These are phyloP conservation scores for Thunnus maccoyii DNA, from an alignment of 2,113 vertebrate species.

Conservation along the genomic window DNA sequence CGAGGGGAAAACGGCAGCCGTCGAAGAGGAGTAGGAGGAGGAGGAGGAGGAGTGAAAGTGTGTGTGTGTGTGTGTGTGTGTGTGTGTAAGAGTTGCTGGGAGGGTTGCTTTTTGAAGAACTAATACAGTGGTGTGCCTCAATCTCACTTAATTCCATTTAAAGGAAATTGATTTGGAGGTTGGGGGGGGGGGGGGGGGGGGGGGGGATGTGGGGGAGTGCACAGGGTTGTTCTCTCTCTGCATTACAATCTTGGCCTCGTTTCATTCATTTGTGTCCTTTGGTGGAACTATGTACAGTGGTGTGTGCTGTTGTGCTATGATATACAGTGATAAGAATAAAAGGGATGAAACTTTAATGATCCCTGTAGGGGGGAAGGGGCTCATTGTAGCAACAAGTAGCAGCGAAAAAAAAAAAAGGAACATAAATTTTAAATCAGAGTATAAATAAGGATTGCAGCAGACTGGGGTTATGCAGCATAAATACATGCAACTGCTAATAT, in stretches of 20 bases:
- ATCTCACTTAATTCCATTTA: constrained; percentile 87
- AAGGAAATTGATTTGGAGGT: constrained; percentile 85
- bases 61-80: constrained; percentile 39
- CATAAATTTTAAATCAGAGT: constrained; percentile 55
- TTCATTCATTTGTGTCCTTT: constrained; percentile 30
- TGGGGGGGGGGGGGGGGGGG: constrained; percentile 19
- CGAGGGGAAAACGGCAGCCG: constrained; percentile 63
- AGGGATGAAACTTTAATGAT: constrained; percentile 41
- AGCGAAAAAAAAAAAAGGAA: not conserved
- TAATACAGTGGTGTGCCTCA: constrained; percentile 82
- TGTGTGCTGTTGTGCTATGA: constrained; percentile 11
- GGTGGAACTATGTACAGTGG: not conserved
- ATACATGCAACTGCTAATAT: constrained; percentile 9
- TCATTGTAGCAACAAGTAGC: constrained; percentile 50
- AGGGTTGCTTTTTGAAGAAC: constrained; percentile 78
- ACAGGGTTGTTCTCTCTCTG: constrained; percentile 1
- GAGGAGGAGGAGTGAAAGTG: constrained; percentile 1
- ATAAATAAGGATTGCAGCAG: constrained; percentile 29
- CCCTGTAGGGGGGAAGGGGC: not conserved
- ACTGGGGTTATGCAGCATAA: constrained; percentile 13
- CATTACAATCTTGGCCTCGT: constrained; percentile 29
- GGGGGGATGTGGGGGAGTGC: not conserved
- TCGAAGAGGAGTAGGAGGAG: constrained; percentile 31
- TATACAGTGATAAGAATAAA: constrained; percentile 2
- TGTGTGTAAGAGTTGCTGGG: constrained; percentile 41